These are phyloP conservation scores for Choristoneura fumiferana DNA, from an alignment of 1,140 invertebrate species.

Conservation along the genomic window DNA sequence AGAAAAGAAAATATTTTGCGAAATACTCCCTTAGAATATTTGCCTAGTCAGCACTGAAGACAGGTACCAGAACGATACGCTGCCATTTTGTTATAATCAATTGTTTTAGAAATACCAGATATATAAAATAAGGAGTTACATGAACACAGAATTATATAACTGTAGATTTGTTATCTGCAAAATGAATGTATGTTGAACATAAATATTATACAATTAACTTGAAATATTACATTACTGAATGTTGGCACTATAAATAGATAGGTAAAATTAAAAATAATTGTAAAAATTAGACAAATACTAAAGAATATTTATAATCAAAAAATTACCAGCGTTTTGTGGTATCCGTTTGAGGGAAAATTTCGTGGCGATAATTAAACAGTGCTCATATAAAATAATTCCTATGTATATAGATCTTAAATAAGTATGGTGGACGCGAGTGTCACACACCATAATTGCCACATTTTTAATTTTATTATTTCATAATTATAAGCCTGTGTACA, in stretches of 20 bases:
- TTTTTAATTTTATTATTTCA: conserved; percentile 46
- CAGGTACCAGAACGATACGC: conserved; percentile 8
- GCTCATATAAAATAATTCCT: conserved; percentile 51
- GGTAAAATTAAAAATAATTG: conserved; percentile 59
- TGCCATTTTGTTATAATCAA: conserved; percentile 23
- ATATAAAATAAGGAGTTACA: conserved; percentile 19
- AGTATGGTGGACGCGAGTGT: conserved; percentile 22
- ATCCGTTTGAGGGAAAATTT: conserved; percentile 20
- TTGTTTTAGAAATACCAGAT: conserved; percentile 1
- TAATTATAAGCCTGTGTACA: conserved; percentile 51
- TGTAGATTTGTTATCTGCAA: conserved; percentile 21
- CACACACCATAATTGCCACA: conserved; percentile 36
- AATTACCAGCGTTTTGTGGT: conserved; percentile 32
- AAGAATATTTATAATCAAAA: conserved; percentile 53
- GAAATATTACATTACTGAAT: conserved; percentile 35
- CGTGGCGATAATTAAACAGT: conserved; percentile 36
- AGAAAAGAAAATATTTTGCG: neutral
- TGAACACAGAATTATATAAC: conserved; percentile 19
- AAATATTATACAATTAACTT: conserved; percentile 27
- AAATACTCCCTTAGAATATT: conserved; percentile 9
- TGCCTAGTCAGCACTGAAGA: conserved; percentile 19
- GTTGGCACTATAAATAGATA: conserved; percentile 62
- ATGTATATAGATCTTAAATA: conserved; percentile 55
- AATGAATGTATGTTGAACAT: conserved; percentile 26
- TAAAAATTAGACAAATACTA: conserved; percentile 53